Evolutionary conservation across 2,797 vertebrate species (phyloP).

Genomic region (Hafferia zeledoni): DNA sequence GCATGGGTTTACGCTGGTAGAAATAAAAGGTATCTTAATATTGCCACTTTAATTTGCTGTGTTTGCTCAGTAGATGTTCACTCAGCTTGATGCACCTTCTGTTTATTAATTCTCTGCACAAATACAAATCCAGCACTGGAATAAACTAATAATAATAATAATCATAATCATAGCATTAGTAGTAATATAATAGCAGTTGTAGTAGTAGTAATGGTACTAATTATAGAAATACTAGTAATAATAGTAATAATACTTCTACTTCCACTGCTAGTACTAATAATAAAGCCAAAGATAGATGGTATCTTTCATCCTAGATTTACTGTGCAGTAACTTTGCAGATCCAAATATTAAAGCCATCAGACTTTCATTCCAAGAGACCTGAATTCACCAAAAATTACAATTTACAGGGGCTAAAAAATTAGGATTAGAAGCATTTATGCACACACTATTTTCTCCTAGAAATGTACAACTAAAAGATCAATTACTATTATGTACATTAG

Average conservation of each 20-base stretch:
- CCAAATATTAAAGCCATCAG: neutral
- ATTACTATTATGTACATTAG: neutral
- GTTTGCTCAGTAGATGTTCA: neutral
- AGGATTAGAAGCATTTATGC: neutral
- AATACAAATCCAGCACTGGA: neutral
- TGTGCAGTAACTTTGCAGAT: neutral
- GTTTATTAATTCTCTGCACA: neutral
- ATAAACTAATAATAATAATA: neutral
- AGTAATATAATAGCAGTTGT: neutral
- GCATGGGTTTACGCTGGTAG: neutral
- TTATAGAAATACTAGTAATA: neutral
- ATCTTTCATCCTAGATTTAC: neutral
- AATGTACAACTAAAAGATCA: neutral
- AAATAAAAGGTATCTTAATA: neutral
- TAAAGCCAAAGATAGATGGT: rapidly evolving
- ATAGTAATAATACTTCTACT: neutral
- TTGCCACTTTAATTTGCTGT: neutral
- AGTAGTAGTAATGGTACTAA: no score
- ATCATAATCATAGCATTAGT: neutral
- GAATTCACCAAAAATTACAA: neutral
- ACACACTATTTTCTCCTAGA: neutral
- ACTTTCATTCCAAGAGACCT: neutral
- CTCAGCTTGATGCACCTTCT: neutral
- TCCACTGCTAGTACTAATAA: neutral
- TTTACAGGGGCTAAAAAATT: neutral